Base-by-base conservation (phyloP, 2,888 invertebrate genomes). In the Philereme vetulata region DNA sequence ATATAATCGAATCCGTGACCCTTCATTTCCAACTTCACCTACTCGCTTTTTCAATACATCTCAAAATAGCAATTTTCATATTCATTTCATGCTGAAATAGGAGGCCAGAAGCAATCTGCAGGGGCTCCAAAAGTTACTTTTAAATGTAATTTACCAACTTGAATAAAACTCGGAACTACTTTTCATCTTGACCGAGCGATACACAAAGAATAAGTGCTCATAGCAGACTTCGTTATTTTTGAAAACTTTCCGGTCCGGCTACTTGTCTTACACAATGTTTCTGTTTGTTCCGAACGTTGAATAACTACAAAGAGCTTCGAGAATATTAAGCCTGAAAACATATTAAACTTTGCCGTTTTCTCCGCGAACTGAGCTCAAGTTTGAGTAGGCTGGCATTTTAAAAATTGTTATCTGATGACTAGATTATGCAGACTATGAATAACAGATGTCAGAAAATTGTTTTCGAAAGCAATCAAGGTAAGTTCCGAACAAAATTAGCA, bases 171-270 rank as follows among this genome's bases (percentile, higher is more conserved):
- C 59, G 46, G 48, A 64, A 61, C 56, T 66, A 54, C 43, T 58
- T 56, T 64, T 66, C 54, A 59, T 63, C 61, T 61, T 54, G 64
- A 64, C 50, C 64, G 51, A 60, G 60, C 56, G 61, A 62, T 65
- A 58, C 56, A 62, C 49, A 62, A 56, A 64, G 60, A 61, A 59
- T 58, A 65, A 66, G 64, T 61, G 67, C 56, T 67, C 57, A 55
- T 66, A 66, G 66, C 69, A 66, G 66, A 62, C 64, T 64, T 56
- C 51, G 62, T 64, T 65, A 52, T 70, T 67, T 66, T 63, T 61
- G 43, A 63, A 67, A 70, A 67, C 60, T 66, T 70, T 65, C 66
- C 66, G 63, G 62, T 58, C 21, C 51, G 59, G 64, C 59, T 67
- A 44, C 62, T 62, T 64, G 66, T 58, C 51, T 64, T 58, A 56